Evolutionary conservation across 2,113 vertebrate species (phyloP).

Genomic region (Tyto alba): DNA sequence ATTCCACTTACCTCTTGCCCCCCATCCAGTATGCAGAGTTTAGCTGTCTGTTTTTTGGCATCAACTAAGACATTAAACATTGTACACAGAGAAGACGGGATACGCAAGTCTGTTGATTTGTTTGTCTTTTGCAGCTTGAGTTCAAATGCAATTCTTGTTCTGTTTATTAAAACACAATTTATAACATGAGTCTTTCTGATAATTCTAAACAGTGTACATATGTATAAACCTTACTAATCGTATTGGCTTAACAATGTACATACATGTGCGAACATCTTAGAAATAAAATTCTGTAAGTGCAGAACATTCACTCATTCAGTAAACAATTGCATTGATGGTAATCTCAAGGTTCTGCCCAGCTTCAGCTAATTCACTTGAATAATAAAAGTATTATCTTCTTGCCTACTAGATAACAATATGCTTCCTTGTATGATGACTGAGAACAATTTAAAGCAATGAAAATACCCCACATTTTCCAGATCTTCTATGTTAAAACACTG

Average conservation of each 20-base stretch:
- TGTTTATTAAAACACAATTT: constrained; percentile 67
- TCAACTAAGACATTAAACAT: constrained; percentile 97
- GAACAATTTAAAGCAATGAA: constrained; percentile 2
- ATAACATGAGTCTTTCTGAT: constrained; percentile 3
- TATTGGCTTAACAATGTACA: neutral
- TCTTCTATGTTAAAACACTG: neutral
- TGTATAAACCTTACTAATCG: neutral
- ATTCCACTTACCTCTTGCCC: constrained; percentile 84
- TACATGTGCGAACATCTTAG: neutral
- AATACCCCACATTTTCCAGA: neutral
- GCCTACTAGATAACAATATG: neutral
- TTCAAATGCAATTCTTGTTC: constrained; percentile 94
- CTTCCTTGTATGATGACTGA: neutral
- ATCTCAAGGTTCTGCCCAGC: neutral
- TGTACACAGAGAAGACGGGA: constrained; percentile 86
- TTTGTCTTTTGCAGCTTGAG: constrained; percentile 86
- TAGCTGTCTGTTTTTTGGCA: constrained; percentile 90
- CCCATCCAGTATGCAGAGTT: constrained; percentile 89
- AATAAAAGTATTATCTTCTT: neutral
- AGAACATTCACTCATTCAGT: neutral
- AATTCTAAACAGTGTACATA: neutral
- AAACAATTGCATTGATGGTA: neutral
- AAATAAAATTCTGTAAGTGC: neutral
- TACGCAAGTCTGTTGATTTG: constrained; percentile 86
- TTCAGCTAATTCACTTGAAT: neutral